phyloP scores from a whole-genome alignment of 2,113 vertebrate species.

The Neodontobutis hainanensis region DNA sequence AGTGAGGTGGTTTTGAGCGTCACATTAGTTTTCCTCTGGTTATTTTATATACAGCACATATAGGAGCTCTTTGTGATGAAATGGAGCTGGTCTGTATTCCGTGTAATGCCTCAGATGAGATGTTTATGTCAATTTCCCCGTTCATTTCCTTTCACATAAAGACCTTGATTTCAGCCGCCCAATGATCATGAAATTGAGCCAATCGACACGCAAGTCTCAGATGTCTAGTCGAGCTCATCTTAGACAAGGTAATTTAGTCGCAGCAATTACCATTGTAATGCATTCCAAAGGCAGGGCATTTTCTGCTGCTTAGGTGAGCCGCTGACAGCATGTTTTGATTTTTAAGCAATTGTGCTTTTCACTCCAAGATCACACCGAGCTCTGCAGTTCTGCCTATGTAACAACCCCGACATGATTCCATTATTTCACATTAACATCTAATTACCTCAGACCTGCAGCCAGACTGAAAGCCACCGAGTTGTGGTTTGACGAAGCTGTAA shows the following conservation, averaged over 20 bases:
- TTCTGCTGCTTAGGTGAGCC: conserved; percentile 83
- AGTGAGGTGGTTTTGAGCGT: conserved; percentile 1
- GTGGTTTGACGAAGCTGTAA: conserved; percentile 70
- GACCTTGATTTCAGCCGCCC: conserved; percentile 86
- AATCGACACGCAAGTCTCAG: conserved; percentile 84
- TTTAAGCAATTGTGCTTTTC: conserved; percentile 79
- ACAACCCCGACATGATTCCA: conserved; percentile 65
- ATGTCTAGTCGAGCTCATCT: conserved; percentile 83
- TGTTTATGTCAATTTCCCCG: conserved; percentile 89
- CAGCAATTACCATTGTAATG: conserved; percentile 96
- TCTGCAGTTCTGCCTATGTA: conserved; percentile 63
- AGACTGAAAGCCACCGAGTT: conserved; percentile 50
- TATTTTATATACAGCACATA: conserved; percentile 6
- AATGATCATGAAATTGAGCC: conserved; percentile 88
- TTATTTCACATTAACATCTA: conserved; percentile 74
- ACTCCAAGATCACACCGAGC: conserved; percentile 59
- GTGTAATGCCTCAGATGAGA: conserved; percentile 66
- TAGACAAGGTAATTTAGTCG: conserved; percentile 90
- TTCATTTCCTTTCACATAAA: conserved; percentile 84
- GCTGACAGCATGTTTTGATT: conserved; percentile 96
- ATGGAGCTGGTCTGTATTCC: conserved; percentile 42
- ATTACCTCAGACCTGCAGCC: conserved; percentile 71
- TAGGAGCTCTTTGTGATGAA: conserved; percentile 24
- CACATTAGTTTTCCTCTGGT: not conserved
- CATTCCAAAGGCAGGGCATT: conserved; percentile 94